Percentiles rank a stretch among this genome's conserved stretches.
phyloP scores from a whole-genome alignment of 2,888 invertebrate genomes.

The Orchestes rusci region DNA sequence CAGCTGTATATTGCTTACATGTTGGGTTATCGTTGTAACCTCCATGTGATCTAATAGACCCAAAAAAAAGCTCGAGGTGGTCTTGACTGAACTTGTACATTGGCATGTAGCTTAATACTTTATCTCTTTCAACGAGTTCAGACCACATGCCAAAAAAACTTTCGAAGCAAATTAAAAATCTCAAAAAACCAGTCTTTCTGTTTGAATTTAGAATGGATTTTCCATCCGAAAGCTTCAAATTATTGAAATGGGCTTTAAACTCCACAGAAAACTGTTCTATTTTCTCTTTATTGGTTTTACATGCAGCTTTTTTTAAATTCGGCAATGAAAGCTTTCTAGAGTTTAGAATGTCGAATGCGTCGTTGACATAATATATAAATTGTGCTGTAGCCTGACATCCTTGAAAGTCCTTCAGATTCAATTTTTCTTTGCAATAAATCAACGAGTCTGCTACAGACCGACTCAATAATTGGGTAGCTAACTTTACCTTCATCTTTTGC shows the following conservation, averaged over 20 bases:
- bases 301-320: slow-evolving; percentile 11
- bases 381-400: slow-evolving; percentile 11
- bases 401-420: slow-evolving; percentile 17
- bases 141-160: slow-evolving; percentile 3
- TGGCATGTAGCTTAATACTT: slow-evolving; percentile 8
- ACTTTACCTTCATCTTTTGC: too few relatives aligned
- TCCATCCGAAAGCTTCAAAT: slow-evolving; percentile 4
- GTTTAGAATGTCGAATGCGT: too few relatives aligned
- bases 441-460: too few relatives aligned
- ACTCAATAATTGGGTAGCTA: too few relatives aligned
- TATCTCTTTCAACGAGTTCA: slow-evolving; percentile 2
- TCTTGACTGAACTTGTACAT: slow-evolving; percentile 19
- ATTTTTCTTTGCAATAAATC: slow-evolving; percentile 13
- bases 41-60: slow-evolving; percentile 19
- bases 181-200: slow-evolving; percentile 23
- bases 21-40: slow-evolving; percentile 26
- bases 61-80: slow-evolving; percentile 25
- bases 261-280: slow-evolving; percentile 10
- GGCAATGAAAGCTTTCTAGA: slow-evolving; percentile 13
- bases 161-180: slow-evolving; percentile 9
- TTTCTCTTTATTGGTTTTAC: slow-evolving; percentile 5
- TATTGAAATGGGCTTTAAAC: slow-evolving; percentile 5
- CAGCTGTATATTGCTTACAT: slow-evolving; percentile 19
- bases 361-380: too few relatives aligned
- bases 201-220: slow-evolving; percentile 7